Percentiles rank a stretch among this genome's conserved stretches.
These are phyloP conservation scores for Ceratosolen solmsi DNA, from an alignment of 1,140 invertebrate genomes.

Conservation along the genomic window DNA sequence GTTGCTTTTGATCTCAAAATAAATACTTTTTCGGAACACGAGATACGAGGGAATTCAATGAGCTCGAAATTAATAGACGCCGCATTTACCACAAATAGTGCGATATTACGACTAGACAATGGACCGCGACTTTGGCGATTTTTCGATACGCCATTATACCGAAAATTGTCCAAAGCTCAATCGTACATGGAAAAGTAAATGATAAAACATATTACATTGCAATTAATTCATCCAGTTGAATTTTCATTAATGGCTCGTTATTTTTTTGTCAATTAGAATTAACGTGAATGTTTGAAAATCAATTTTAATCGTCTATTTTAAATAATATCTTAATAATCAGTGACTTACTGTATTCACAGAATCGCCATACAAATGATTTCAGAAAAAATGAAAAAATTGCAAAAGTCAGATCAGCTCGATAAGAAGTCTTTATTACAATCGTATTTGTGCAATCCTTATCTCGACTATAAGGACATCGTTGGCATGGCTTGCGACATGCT, in stretches of 20 bases:
- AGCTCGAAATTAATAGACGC: conserved; percentile 82
- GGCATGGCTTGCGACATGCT: conserved; percentile 89
- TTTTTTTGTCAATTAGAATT: conserved; percentile 17
- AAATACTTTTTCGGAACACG: conserved; percentile 77
- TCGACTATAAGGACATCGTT: conserved; percentile 85
- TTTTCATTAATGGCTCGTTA: neutral
- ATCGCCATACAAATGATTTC: conserved; percentile 80
- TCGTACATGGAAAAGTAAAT: conserved; percentile 83
- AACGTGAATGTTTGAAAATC: neutral
- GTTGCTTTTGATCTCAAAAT: conserved; percentile 80
- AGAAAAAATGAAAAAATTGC: conserved; percentile 74
- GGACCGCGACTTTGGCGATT: conserved; percentile 82
- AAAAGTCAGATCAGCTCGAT: conserved; percentile 58
- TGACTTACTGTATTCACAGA: conserved; percentile 64
- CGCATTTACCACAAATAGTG: conserved; percentile 81
- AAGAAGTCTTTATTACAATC: conserved; percentile 76
- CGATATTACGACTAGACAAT: conserved; percentile 84
- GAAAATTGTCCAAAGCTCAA: conserved; percentile 80
- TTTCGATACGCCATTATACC: conserved; percentile 83
- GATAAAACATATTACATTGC: neutral
- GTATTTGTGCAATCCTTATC: conserved; percentile 79
- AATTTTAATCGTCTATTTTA: neutral
- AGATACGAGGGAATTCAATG: conserved; percentile 76
- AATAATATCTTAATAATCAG: neutral
- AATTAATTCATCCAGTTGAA: neutral